A percentile compares a stretch with the other conserved stretches of the same genome.
These are phyloP conservation scores for Manis javanica DNA, from an alignment of 2,797 vertebrate species.

Conservation along the genomic window DNA sequence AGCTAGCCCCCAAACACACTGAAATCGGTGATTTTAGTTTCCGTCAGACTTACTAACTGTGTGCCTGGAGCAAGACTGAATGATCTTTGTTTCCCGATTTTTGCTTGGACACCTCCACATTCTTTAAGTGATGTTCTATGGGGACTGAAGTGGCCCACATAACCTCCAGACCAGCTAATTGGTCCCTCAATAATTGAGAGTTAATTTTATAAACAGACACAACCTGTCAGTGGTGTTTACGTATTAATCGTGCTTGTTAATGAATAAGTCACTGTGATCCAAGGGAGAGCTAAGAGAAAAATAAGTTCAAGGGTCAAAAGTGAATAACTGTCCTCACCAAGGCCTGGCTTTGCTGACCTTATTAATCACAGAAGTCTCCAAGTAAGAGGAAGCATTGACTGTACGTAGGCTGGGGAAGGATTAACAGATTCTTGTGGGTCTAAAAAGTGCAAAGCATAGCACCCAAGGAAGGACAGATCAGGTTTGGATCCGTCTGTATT, in stretches of 20 bases:
- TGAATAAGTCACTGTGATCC: constrained; percentile 53
- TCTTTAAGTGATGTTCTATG: background rate
- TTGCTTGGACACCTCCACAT: background rate
- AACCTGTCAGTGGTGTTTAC: constrained; percentile 47
- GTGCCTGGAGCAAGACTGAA: background rate
- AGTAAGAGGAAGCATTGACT: constrained; percentile 37
- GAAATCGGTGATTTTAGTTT: constrained; percentile 39
- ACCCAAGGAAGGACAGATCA: background rate
- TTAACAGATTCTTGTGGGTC: background rate
- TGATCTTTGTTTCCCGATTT: constrained; percentile 11
- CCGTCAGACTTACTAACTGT: background rate
- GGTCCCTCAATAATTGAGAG: constrained; percentile 22
- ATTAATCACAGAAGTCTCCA: constrained; percentile 12
- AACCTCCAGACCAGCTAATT: background rate
- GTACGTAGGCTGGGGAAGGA: background rate
- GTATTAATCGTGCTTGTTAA: constrained; percentile 33
- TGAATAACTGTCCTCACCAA: background rate
- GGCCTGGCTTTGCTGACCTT: constrained; percentile 44
- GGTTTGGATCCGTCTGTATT: background rate
- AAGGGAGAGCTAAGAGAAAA: background rate
- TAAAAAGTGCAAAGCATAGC: background rate
- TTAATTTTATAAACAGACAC: constrained; percentile 51
- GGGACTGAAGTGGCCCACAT: background rate
- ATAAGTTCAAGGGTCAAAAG: constrained; percentile 46
- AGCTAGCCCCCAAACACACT: background rate